Evolutionary conservation across 2,888 invertebrate genomes (phyloP), one percentile per base, ranked within the genome.

Genomic region (Drosophila paucipuncta): DNA sequence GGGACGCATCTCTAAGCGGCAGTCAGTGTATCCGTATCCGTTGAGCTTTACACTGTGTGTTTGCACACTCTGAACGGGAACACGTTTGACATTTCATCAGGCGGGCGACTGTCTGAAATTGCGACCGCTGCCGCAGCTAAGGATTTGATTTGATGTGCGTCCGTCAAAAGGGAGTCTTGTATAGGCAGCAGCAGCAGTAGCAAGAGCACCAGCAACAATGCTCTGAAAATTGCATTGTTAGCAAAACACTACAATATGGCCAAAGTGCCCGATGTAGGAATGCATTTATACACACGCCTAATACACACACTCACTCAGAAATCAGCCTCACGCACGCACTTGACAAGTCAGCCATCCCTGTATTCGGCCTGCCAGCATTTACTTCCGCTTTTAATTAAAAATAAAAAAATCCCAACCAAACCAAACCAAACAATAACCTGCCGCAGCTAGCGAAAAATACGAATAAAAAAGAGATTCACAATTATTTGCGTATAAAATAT

Each of bases 231-330:
- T 89, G 91, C 90, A 90, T 91, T 87, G 87, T 87, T 87, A 89
- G 87, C 91, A 91, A 83, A 91, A 88, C 91, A 88, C 87, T 86
- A 86, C 84, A 91, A 90, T 89, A 84, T 89, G 90, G 90, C 91
- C 91, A 89, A 90, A 90, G 85, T 90, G 89, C 74, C 62, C 41
- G 54, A 59, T 70, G 39, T 58, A 75, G 49, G 61, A 63, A 72
- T 58, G 54, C 63, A 76, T 69, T 71, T 59, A 76, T 73, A 61
- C 68, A 70, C 68, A 60, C 50, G 66, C 59, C 63, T 57, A 61
- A 50, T 54, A 63, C 59, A 60, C 41, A 61, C 49, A 63, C 50
- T 63, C 64, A 37, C 39, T 54, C 47, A 35, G 50, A 54, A 50
- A 61, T 41, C 55, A 70, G 65, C 25, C 58, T 66, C 69, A 73